Conservation (phyloP, 2,888 invertebrate species). For the Gasteruption jaculator region DNA sequence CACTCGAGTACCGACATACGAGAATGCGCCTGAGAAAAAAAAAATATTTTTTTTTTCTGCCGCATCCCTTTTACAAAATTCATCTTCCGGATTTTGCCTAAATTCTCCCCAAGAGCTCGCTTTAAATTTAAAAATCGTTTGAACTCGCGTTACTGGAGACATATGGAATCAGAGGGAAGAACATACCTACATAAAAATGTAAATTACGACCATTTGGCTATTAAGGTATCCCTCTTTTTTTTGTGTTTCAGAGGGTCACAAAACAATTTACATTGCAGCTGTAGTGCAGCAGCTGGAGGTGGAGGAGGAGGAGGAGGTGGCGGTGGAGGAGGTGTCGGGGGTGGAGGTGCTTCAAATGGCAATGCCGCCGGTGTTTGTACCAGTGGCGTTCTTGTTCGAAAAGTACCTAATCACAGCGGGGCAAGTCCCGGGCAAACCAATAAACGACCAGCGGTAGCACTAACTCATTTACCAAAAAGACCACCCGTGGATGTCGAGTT, state of each 20-base stretch:
- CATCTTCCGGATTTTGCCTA: no score
- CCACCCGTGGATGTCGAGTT: slow-evolving; percentile 90
- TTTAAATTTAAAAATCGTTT: no score
- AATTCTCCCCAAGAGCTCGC: no score
- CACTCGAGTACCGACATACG: no score
- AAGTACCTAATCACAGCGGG: slow-evolving; percentile 67
- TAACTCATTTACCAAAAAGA: slow-evolving; percentile 79
- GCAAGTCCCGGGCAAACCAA: slow-evolving; percentile 57
- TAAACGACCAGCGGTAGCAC: slow-evolving; percentile 69
- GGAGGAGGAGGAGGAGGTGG: slow-evolving; percentile 46
- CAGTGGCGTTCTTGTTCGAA: slow-evolving; percentile 60
- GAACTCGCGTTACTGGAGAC: no score
- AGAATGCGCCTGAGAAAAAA: no score
- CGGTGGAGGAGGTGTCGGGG: slow-evolving; percentile 59
- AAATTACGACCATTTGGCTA: not conserved
- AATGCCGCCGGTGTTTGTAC: slow-evolving; percentile 41
- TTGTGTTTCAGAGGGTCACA: slow-evolving; percentile 64
- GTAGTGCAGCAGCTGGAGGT: slow-evolving; percentile 60
- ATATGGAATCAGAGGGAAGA: no score
- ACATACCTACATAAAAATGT: not conserved
- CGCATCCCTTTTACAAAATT: no score
- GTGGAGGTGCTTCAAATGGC: slow-evolving; percentile 35
- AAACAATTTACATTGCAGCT: slow-evolving; percentile 59
- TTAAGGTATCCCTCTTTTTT: no score
- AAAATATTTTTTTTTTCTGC: no score